These are phyloP conservation scores for Sialis fuliginosa DNA, from an alignment of 2,888 invertebrate species.

Conservation along the genomic window DNA sequence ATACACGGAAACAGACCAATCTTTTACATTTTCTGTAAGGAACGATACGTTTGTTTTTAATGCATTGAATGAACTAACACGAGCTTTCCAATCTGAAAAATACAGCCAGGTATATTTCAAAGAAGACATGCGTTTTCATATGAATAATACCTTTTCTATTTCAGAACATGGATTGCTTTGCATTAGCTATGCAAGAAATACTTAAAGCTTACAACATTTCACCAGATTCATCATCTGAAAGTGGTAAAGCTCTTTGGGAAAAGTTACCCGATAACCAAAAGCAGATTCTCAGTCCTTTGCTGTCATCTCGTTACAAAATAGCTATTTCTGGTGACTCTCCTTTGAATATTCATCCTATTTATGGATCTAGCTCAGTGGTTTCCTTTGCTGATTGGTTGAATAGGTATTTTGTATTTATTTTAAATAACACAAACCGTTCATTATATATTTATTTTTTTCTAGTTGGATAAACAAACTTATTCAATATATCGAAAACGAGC, in stretches of 20 bases:
- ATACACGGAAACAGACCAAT: conserved; percentile 27
- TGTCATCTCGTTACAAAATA: conserved; percentile 46
- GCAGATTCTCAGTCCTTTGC: conserved; percentile 56
- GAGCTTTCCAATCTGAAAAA: conserved; percentile 61
- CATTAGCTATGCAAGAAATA: conserved; percentile 66
- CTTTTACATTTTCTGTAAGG: conserved; percentile 47
- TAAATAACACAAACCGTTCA: conserved; percentile 1
- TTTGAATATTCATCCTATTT: conserved; percentile 34
- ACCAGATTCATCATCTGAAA: conserved; percentile 31
- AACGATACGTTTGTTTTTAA: conserved; percentile 52
- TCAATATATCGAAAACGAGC: conserved; percentile 37
- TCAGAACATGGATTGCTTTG: conserved; percentile 59
- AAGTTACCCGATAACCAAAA: conserved; percentile 51
- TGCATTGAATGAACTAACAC: conserved; percentile 48
- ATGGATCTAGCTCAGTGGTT: conserved; percentile 46
- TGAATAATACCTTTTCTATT: conserved; percentile 9
- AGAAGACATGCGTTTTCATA: neutral
- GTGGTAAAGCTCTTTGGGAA: conserved; percentile 47
- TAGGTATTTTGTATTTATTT: conserved; percentile 29
- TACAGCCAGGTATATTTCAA: conserved; percentile 38
- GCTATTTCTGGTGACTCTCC: conserved; percentile 22
- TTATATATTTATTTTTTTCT: neutral
- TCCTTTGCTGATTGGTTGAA: conserved; percentile 60
- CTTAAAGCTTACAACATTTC: conserved; percentile 52
- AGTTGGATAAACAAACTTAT: conserved; percentile 59